Evolutionary conservation across 1,140 invertebrate species (phyloP), one percentile per base, ranked within the genome.

Genomic region (Ctenoplectra terminalis): DNA sequence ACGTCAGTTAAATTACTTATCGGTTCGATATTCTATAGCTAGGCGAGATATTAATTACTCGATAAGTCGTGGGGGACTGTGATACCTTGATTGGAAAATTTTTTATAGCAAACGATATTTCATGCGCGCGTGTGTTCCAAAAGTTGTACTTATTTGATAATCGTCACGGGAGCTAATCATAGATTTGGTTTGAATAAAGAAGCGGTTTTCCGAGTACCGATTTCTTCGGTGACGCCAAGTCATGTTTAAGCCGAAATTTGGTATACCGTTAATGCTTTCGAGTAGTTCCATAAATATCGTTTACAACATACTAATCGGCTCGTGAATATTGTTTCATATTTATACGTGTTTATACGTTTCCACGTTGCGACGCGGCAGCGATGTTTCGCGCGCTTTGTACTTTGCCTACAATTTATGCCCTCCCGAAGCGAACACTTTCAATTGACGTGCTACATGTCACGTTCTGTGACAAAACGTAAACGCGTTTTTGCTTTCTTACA

Each of bases 221-320:
- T 84, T 48, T n/a, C n/a, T n/a, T n/a, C n/a, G n/a, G 63, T 26
- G 64, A 52, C 54, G 72, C 66, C 50, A 34, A 43, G n/a, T 69
- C 81, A 73, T n/a, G 56, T 82, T 78, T 82, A 67, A 73, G 60
- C 40, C 48, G n/a, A 81, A 84, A 70, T 64, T 84, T 81, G 60
- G 69, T 48, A 17, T 74, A 67, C 76, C 77, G 66, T 79, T 69
- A 50, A 26, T 56, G 75, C n/a, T 80, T 63, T 26, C 76, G 31
- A 48, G 52, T 31, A 52, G 63, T 17, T 50, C 48, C 83, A 48
- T 81, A 84, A 85, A 81, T 85, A 85, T 29, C 56, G 26, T 54
- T 37, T 70, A 40, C 43, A 64, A 64, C 77, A 73, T 66, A 34
- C 69, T 85, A 76, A 84, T 84, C 48, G 46, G 58, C 4, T 37